phyloP scores from a whole-genome alignment of 2,113 vertebrate genomes.

The Aspidoscelis tigris region DNA sequence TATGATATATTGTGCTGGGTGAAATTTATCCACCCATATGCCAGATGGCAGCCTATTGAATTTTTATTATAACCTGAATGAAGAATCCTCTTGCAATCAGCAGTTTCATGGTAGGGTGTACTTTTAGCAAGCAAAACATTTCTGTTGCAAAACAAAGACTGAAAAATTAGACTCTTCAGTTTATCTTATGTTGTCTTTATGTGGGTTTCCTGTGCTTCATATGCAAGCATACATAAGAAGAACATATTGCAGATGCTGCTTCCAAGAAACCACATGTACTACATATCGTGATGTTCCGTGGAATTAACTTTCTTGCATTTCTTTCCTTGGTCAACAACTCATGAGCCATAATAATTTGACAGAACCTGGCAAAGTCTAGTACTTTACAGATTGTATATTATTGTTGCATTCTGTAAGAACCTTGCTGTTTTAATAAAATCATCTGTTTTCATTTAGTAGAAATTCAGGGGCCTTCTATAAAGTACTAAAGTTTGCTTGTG shows the following conservation, averaged over 20 bases:
- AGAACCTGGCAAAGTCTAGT: neutral
- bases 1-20: constrained; percentile 1
- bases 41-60: neutral
- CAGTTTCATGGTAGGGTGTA: neutral
- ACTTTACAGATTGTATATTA: neutral
- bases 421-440: neutral
- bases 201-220: constrained; percentile 11
- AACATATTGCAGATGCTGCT: neutral
- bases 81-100: neutral
- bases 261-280: neutral
- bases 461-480: neutral
- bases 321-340: neutral
- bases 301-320: neutral
- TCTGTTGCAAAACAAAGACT: constrained; percentile 13
- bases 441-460: neutral
- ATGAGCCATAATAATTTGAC: neutral
- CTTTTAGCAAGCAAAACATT: constrained; percentile 18
- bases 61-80: neutral
- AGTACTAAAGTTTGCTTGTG: constrained; percentile 12
- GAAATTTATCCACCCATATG: neutral
- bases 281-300: accelerated
- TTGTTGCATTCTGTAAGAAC: neutral
- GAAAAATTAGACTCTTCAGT: constrained; percentile 23
- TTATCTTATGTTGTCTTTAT: constrained; percentile 13
- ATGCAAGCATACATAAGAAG: neutral